Conservation (phyloP, 2,888 invertebrate species). For the Noctua fimbriata region DNA sequence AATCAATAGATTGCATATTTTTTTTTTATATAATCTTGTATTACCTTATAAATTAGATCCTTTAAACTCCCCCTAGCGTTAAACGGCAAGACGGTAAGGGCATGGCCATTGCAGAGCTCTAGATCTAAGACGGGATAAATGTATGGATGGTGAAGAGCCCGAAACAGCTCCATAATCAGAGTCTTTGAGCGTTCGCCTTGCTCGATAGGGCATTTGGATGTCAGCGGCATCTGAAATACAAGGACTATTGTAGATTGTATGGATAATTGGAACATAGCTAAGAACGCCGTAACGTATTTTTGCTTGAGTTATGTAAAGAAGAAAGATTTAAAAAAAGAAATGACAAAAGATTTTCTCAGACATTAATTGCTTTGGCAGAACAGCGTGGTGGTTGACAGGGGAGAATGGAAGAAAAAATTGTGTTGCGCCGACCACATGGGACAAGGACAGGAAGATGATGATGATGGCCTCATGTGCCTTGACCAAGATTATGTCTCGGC, state of each 20-base stretch:
- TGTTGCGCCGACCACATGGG: too few species aligned
- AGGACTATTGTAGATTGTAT: background rate
- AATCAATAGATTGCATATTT: too few species aligned
- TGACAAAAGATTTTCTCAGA: background rate
- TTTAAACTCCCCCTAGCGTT: conserved; percentile 96
- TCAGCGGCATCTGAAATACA: conserved; percentile 88
- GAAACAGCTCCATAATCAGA: conserved; percentile 94
- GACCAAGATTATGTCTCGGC: background rate
- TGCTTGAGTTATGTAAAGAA: background rate
- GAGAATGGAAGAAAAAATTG: too few species aligned
- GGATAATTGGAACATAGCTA: background rate
- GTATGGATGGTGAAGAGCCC: conserved; percentile 97
- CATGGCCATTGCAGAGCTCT: conserved; percentile 93
- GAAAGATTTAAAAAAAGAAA: background rate
- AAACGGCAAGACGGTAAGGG: conserved; percentile 95
- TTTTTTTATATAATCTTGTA: too few species aligned
- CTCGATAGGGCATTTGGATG: conserved; percentile 92
- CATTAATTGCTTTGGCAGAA: background rate
- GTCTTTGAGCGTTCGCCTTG: conserved; percentile 92
- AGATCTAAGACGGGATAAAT: conserved; percentile 97
- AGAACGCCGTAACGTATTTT: background rate
- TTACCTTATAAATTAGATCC: conserved; percentile 96
- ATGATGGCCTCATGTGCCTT: background rate
- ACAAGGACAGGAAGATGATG: too few species aligned
- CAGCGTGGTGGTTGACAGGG: too few species aligned